Base-by-base conservation (phyloP, 2,888 invertebrate species). In the Apantesis nais region DNA sequence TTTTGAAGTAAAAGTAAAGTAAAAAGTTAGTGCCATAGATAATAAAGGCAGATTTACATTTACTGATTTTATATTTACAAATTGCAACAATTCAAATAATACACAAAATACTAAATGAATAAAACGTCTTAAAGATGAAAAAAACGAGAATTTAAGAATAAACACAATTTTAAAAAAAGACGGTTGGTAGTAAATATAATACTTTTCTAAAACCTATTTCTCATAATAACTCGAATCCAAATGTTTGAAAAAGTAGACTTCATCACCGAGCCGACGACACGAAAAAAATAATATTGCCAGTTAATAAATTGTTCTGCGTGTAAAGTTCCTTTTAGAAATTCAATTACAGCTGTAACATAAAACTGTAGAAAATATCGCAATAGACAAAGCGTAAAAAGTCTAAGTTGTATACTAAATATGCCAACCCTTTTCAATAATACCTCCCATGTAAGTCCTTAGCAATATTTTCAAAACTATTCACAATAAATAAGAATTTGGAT, bases 401-500 rank as follows among this genome's bases (percentile, higher is more conserved):
- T 65, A 65, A 9, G 37, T 34, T 52, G 64, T 14, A 25, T 64
- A 65, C 52, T 64, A 64, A 67, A 67, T 72, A 63, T n/a, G 29
- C 34, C 62, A 70, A 69, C 71, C 58, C 61, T 68, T 69, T 2
- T 34, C 37, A 71, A 69, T 62, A 68, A 25, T 19, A 44, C 52
- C n/a, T n/a, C n/a, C n/a, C 60, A 68, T 61, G 52, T 41, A 70
- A 70, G 62, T 71, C 52, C 62, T 22, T 12, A 70, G 71, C 67
- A 14, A 63, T 76, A 72, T 66, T 68, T 72, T 67, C 71, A 61
- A 70, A 64, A 55, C 39, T 48, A 71, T 61, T 31, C 39, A 25
- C 34, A 25, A 79, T 79, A 81, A 81, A 76, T 76, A 74, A 66
- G 64, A 64, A 67, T 55, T 63, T 63, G 74, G 67, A 60, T 29